Evolutionary conservation across 2,797 vertebrate genomes (phyloP).

Genomic region (Tarsius wallacei): DNA sequence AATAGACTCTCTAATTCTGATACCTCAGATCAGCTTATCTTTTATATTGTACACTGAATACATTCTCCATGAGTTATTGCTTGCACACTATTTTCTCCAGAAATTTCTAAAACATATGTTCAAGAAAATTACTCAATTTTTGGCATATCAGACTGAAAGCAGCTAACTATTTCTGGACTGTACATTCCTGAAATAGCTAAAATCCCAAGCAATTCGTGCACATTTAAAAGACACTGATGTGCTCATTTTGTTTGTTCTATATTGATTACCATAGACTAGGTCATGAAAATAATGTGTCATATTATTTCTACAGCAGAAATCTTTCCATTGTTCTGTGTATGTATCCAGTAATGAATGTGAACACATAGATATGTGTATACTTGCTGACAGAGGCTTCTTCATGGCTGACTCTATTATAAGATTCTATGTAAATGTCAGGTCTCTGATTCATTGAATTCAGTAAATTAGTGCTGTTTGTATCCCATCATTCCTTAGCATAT

Average conservation of each 20-base stretch:
- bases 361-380: background rate
- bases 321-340: constrained; percentile 38
- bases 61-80: background rate
- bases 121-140: constrained; percentile 74
- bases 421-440: constrained; percentile 80
- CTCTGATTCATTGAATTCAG: constrained; percentile 64
- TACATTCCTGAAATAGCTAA: constrained; percentile 47
- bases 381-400: constrained; percentile 66
- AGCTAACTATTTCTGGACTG: constrained; percentile 55
- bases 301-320: constrained; percentile 58
- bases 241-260: constrained; percentile 63
- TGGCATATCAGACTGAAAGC: constrained; percentile 58
- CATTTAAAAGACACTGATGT: constrained; percentile 16
- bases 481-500: constrained; percentile 35
- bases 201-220: constrained; percentile 1
- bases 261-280: background rate
- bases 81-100: constrained; percentile 18
- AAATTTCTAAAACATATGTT: constrained; percentile 58
- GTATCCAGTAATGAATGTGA: constrained; percentile 33
- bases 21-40: constrained; percentile 9
- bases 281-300: constrained; percentile 46
- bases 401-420: constrained; percentile 58
- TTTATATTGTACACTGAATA: constrained; percentile 48
- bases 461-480: constrained; percentile 66
- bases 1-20: constrained; percentile 44